Conservation (phyloP, 2,113 vertebrate genomes). For the Tenebrosternarchus preto region DNA sequence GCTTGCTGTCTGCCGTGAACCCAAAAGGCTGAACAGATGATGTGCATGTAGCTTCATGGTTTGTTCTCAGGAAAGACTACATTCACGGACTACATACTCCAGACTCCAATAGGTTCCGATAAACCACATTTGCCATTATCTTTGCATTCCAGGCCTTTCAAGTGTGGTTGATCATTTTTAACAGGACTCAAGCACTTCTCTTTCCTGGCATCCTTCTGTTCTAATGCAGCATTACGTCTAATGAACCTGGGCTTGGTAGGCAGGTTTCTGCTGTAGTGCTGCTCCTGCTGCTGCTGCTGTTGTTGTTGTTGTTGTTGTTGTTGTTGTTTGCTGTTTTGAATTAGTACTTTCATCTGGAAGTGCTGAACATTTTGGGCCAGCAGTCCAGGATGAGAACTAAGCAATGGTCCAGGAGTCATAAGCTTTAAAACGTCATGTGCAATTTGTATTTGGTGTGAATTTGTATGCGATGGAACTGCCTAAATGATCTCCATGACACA, state of each 20-base stretch:
- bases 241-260: constrained; percentile 51
- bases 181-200: constrained; percentile 39
- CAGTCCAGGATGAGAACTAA: neutral
- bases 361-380: constrained; percentile 1
- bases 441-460: neutral
- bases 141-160: constrained; percentile 9
- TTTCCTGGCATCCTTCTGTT: constrained; percentile 49
- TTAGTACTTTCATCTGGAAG: neutral
- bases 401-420: neutral
- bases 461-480: constrained; percentile 1
- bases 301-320: too few species aligned
- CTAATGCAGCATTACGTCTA: constrained; percentile 48
- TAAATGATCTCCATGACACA: neutral
- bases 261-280: constrained; percentile 26
- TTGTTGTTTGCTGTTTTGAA: too few species aligned
- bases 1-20: constrained; percentile 6
- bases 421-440: neutral
- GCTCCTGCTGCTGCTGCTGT: too few species aligned
- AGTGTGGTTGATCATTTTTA: constrained; percentile 38
- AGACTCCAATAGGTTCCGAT: neutral
- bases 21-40: constrained; percentile 12
- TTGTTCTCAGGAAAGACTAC: neutral
- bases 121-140: constrained; percentile 25
- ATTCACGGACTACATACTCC: neutral
- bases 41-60: neutral